Evolutionary conservation across 1,140 invertebrate species (phyloP), one percentile per base, ranked within the genome.

Genomic region (Trachymyrmex cornetzi): DNA sequence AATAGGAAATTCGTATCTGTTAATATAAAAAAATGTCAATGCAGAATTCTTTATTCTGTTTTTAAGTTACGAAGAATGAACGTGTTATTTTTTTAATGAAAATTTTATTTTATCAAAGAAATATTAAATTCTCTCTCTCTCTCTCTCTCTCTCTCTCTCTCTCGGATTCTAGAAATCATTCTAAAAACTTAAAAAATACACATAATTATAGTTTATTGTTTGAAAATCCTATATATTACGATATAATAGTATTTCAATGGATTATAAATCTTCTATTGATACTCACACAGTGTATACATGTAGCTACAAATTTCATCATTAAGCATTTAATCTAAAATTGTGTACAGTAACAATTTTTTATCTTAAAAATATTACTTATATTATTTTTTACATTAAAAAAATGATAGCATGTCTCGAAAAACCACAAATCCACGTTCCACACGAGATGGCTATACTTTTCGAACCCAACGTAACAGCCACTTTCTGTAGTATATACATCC

Each of bases 1-100:
- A 67, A 77, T 22, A n/a, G 12, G 57, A 77, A 61, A 63, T n/a
- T 63, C 16, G 9, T 77, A 63, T 38, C 34, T 11, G 9, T 16
- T 44, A 48, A 64, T 14, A 77, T 38, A 77, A 63, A 77, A 77
- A 63, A 77, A 59, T 77, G n/a, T 22, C 72, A 14, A 2, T 59
- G 12, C 4, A 34, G 55, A 57, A 5, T 38, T 77, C 0, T 22
- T 9, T 9, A 55, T 57, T 19, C 7, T 27, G 0, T 24, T 38
- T 16, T 16, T 59, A 22, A 75, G 12, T 38, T n/a, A 38, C 11
- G 2, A 69, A 24, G 6, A 71, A 16, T 34, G 3, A 34, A 57
- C 0, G 6, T 75, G 30, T 74, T 19, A 57, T 38, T 75, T 75
- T 75, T 44, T 11, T 3, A 44, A 44, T 44, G 14, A 34, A 72